Evolutionary conservation across 2,888 invertebrate species (phyloP).

Genomic region (Bugulina stolonifera): DNA sequence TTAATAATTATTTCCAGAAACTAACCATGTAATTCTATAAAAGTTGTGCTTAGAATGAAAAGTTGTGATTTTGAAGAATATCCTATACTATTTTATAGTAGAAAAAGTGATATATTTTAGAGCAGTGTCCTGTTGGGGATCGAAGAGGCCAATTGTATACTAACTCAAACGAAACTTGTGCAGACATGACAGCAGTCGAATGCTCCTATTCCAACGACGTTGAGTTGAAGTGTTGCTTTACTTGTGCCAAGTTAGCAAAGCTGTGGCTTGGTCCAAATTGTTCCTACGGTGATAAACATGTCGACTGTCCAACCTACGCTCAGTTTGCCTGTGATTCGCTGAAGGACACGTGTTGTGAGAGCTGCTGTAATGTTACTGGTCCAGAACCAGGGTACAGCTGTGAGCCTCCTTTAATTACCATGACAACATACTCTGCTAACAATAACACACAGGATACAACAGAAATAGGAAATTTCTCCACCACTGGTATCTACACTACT

Average conservation of each 20-base stretch:
- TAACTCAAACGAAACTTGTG: not conserved
- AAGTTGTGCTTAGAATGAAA: no score
- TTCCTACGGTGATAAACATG: not conserved
- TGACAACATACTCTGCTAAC: no score
- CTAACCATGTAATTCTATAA: no score
- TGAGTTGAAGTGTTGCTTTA: not conserved
- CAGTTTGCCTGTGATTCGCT: not conserved
- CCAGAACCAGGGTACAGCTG: conserved; percentile 3
- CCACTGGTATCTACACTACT: no score
- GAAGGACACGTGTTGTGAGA: not conserved
- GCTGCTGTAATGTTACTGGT: not conserved
- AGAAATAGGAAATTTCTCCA: no score
- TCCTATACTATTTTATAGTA: no score
- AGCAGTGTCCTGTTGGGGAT: not conserved
- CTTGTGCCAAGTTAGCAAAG: not conserved
- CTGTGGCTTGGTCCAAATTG: conserved; percentile 11
- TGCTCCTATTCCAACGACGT: not conserved
- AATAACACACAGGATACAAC: no score
- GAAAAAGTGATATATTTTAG: no score
- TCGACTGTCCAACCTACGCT: not conserved
- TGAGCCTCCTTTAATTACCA: not conserved
- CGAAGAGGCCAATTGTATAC: not conserved
- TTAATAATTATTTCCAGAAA: no score
- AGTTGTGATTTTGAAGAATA: no score
- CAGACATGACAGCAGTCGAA: not conserved